phyloP scores from a whole-genome alignment of 2,888 invertebrate species.

The Agrotis segetum region DNA sequence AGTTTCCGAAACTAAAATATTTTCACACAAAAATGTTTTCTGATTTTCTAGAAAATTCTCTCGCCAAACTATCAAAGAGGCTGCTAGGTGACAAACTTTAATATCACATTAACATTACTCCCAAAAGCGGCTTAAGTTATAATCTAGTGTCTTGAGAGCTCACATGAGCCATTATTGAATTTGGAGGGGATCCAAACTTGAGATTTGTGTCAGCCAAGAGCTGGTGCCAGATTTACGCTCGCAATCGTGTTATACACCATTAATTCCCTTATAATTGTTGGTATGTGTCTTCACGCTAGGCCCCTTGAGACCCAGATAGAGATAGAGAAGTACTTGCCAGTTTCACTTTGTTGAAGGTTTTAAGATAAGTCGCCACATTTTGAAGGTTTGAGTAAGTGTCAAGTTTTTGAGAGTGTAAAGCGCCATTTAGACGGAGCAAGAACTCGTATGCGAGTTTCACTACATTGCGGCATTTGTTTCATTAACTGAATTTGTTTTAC shows the following conservation, averaged over 20 bases:
- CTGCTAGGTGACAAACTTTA: constrained; percentile 54
- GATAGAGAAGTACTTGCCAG: not conserved
- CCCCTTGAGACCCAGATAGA: constrained; percentile 1
- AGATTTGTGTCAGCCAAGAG: constrained; percentile 83
- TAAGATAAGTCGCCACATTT: not conserved
- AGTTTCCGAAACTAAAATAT: not conserved
- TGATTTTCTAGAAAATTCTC: constrained; percentile 18
- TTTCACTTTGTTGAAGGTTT: not conserved
- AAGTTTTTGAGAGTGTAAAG: no score
- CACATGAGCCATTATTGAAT: constrained; percentile 82
- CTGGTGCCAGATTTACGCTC: constrained; percentile 81
- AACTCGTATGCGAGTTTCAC: no score
- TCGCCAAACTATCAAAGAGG: constrained; percentile 29
- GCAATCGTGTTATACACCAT: constrained; percentile 69
- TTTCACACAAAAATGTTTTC: not conserved
- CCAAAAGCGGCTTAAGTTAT: constrained; percentile 65
- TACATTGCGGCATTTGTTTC: no score
- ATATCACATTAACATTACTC: constrained; percentile 55
- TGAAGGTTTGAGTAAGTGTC: not conserved
- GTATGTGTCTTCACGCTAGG: constrained; percentile 31
- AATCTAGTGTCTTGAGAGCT: constrained; percentile 77
- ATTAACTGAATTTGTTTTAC: no score
- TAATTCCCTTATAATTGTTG: constrained; percentile 68
- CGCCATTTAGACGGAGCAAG: no score
- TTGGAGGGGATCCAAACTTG: constrained; percentile 81